phyloP scores from a whole-genome alignment of 2,888 invertebrate genomes.

The Drosophila birchii region DNA sequence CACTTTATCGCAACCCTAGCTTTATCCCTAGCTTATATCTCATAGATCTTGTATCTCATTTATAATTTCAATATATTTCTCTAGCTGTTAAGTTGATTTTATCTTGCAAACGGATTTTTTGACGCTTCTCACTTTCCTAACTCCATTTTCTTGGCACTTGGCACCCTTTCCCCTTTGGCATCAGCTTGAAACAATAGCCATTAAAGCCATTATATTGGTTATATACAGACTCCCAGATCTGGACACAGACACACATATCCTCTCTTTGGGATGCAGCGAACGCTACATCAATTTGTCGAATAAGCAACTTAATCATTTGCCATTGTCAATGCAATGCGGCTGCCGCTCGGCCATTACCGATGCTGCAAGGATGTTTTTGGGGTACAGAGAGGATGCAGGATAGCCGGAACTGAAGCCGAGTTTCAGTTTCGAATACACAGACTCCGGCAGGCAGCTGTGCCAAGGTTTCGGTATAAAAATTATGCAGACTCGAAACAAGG shows the following conservation, averaged over 20 bases:
- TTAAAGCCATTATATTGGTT: constrained; percentile 26
- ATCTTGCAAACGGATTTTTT: background rate
- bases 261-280: constrained; percentile 39
- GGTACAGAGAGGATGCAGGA: constrained; percentile 6
- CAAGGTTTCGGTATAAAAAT: constrained; percentile 72
- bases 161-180: constrained; percentile 26
- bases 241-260: constrained; percentile 7
- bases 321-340: constrained; percentile 62
- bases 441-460: constrained; percentile 50
- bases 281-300: constrained; percentile 78
- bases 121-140: background rate
- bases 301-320: constrained; percentile 80
- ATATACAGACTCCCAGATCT: constrained; percentile 15
- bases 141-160: background rate
- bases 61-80: background rate
- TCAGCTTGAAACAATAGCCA: constrained; percentile 40
- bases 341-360: constrained; percentile 38
- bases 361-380: constrained; percentile 20
- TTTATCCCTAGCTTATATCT: background rate
- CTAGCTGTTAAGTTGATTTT: background rate
- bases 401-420: constrained; percentile 29
- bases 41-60: background rate
- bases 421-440: constrained; percentile 7
- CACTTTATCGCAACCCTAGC: background rate
- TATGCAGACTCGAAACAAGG: constrained; percentile 66